Evolutionary conservation across 2,113 vertebrate genomes (phyloP), one percentile per base, ranked within the genome.

Genomic region (Dissostichus mawsoni): DNA sequence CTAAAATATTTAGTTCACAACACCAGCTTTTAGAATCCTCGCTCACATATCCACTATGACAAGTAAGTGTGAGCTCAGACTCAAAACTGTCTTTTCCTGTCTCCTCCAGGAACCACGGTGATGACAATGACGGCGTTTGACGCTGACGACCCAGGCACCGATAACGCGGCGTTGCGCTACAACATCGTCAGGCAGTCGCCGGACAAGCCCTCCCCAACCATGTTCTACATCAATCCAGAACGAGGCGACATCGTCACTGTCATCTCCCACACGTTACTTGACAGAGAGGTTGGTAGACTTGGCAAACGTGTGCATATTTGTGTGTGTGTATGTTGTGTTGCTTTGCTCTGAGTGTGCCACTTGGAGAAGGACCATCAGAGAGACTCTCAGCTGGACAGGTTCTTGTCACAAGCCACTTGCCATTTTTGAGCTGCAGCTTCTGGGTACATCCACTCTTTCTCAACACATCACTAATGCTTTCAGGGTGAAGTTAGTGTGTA

Each of bases 191-290:
- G 95, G 20, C 98, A 99, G 93, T 97, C 96, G 0, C 98, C 98
- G 5, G 96, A 96, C 92, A 98, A 97, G 83, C 98, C 98, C 0
- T 98, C 97, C 1, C 97, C 97, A 8, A 98, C 98, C 93, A 99
- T 99, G 98, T 99, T 99, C 96, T 97, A 96, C 91, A 99, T 99
- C 25, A 97, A 99, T 51, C 96, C 97, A 0, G 98, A 99, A 47
- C 97, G 96, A 82, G 98, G 98, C 62, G 97, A 99, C 91, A 98
- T 99, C 0, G 97, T 99, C 85, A 99, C 98, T 0, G 96, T 98
- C 29, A 98, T 99, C 87, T 96, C 97, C 1, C 96, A 98, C 0
- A 82, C 89, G 0, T 90, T 97, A 77, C 92, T 99, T 55, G 98
- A 99, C 94, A 95, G 98, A 59, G 98, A 99, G 96, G 98, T 99